These are phyloP conservation scores for Drosophila sproati DNA, from an alignment of 1,140 invertebrate genomes.

Conservation along the genomic window DNA sequence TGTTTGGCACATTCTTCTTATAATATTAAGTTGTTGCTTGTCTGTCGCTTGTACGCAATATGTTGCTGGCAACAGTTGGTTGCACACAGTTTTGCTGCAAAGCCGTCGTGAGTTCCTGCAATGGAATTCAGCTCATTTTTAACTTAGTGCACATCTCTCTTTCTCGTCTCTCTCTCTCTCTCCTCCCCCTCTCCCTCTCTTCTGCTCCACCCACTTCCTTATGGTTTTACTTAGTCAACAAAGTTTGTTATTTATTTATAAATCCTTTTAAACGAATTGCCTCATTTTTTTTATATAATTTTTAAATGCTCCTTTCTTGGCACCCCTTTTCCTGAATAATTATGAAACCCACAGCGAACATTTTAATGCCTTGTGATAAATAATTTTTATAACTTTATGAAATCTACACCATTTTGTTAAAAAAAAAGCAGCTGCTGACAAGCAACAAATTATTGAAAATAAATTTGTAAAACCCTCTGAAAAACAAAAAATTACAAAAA, in stretches of 20 bases:
- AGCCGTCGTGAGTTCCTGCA: constrained; percentile 16
- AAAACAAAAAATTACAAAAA: neutral
- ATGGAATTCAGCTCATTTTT: constrained; percentile 26
- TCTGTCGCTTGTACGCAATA: constrained; percentile 29
- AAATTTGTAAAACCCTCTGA: constrained; percentile 44
- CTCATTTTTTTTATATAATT: constrained; percentile 23
- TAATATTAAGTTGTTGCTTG: constrained; percentile 21
- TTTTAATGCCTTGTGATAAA: constrained; percentile 45
- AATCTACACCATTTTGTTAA: constrained; percentile 12
- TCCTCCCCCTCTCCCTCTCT: neutral
- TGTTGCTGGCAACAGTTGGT: constrained; percentile 73
- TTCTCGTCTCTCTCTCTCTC: neutral
- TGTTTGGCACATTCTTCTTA: neutral
- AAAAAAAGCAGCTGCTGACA: constrained; percentile 20
- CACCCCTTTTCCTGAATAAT: neutral
- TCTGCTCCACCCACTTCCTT: constrained; percentile 9
- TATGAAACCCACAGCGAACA: neutral
- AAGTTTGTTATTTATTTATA: constrained; percentile 78
- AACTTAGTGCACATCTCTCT: neutral
- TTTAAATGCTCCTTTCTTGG: neutral
- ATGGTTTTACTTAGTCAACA: constrained; percentile 63
- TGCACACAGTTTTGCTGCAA: constrained; percentile 15
- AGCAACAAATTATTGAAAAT: constrained; percentile 35
- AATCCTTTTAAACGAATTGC: constrained; percentile 24
- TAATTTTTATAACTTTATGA: constrained; percentile 35